Percentiles rank a stretch among this genome's conserved stretches.
phyloP scores from a whole-genome alignment of 2,888 invertebrate genomes.

The Plebejus anna region DNA sequence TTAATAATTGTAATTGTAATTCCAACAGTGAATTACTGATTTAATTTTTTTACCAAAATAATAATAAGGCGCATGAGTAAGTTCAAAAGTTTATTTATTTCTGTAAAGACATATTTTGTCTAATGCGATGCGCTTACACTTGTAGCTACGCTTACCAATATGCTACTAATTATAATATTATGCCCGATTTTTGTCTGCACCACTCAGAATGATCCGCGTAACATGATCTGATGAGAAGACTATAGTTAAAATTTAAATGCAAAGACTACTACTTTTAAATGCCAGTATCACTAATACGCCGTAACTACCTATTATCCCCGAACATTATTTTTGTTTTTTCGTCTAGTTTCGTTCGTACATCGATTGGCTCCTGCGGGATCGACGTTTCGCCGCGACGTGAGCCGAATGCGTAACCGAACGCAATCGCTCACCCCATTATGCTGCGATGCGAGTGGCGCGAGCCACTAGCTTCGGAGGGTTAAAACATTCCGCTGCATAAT shows the following conservation, averaged over 20 bases:
- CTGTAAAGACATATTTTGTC: no score
- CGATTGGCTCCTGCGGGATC: slow-evolving; percentile 71
- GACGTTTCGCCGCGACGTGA: slow-evolving; percentile 71
- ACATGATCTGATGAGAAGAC: neutral
- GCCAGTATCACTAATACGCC: neutral
- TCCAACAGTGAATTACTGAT: no score
- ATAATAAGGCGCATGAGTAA: no score
- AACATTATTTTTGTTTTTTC: slow-evolving; percentile 4
- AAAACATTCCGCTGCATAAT: neutral
- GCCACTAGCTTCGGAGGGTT: slow-evolving; percentile 37
- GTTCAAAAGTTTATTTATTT: no score
- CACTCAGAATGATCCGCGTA: no score
- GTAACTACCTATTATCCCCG: neutral
- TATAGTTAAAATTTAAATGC: neutral
- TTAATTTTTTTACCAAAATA: no score
- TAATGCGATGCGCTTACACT: no score
- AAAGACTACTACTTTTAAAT: neutral
- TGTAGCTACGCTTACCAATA: no score
- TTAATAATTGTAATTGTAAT: neutral
- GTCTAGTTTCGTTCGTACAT: slow-evolving; percentile 35
- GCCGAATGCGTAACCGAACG: slow-evolving; percentile 58
- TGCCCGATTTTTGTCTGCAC: no score
- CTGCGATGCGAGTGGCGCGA: slow-evolving; percentile 39
- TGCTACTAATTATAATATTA: no score
- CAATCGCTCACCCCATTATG: slow-evolving; percentile 59